Evolutionary conservation across 1,140 invertebrate genomes (phyloP).

Genomic region (Drosophila simulans): DNA sequence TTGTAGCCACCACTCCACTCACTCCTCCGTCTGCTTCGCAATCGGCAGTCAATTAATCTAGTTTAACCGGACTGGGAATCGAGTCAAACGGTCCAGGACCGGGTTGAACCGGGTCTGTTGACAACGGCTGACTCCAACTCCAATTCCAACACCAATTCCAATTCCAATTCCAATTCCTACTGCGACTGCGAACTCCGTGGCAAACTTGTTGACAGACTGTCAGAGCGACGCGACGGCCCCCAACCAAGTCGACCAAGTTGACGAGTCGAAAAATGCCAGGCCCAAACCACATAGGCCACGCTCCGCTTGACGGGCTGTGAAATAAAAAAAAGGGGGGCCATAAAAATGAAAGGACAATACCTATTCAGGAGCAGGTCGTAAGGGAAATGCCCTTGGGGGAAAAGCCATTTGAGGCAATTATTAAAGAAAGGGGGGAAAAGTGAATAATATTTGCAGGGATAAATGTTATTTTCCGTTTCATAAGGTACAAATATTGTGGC

Average conservation of each 20-base stretch:
- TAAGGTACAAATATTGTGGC: no score
- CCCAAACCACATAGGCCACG: constrained; percentile 38
- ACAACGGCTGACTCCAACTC: constrained; percentile 19
- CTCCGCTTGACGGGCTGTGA: constrained; percentile 36
- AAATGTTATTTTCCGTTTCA: no score
- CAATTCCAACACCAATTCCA: not conserved
- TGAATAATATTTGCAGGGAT: not conserved
- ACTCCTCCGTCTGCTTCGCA: not conserved
- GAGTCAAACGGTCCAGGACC: constrained; percentile 45
- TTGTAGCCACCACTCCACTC: no score
- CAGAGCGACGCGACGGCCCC: constrained; percentile 24
- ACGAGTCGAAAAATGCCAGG: not conserved
- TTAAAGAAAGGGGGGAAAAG: not conserved
- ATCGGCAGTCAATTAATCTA: constrained; percentile 78
- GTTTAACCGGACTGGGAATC: constrained; percentile 75
- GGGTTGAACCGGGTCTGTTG: constrained; percentile 29
- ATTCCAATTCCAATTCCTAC: no score
- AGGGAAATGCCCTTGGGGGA: constrained; percentile 5
- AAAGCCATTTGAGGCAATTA: not conserved
- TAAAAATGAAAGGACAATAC: constrained; percentile 23
- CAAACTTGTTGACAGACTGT: constrained; percentile 77
- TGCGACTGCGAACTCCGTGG: constrained; percentile 50
- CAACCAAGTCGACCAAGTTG: constrained; percentile 2
- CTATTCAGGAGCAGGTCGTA: not conserved
- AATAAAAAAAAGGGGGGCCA: constrained; percentile 37